A percentile compares a stretch with the other conserved stretches of the same genome.
Conservation (phyloP, 2,888 invertebrate species). For the Lordiphosa andalusiaca region DNA sequence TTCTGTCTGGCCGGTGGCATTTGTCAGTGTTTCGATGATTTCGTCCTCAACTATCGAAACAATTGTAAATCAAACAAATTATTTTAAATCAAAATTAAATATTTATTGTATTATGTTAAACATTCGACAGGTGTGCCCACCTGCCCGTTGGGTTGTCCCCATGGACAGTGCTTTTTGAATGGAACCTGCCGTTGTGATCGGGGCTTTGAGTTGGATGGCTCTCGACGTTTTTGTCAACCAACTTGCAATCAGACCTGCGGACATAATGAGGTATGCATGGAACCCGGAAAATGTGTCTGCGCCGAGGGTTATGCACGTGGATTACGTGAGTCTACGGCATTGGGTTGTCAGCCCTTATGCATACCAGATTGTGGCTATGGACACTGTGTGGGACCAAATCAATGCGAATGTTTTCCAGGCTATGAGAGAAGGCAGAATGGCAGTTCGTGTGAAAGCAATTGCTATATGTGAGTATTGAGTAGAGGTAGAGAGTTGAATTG, state of each 20-base stretch:
- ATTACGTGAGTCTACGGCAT: slow-evolving; percentile 33
- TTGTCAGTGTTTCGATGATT: slow-evolving; percentile 78
- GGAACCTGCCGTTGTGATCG: slow-evolving; percentile 75
- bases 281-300: slow-evolving; percentile 82
- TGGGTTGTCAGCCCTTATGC: slow-evolving; percentile 76
- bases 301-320: slow-evolving; percentile 68
- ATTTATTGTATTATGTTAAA: too few relatives aligned
- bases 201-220: slow-evolving; percentile 78
- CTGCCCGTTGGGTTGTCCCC: slow-evolving; percentile 75
- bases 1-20: slow-evolving; percentile 80
- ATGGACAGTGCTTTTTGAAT: slow-evolving; percentile 79
- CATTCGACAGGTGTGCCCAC: slow-evolving; percentile 48
- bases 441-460: slow-evolving; percentile 70
- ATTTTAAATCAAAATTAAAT: too few relatives aligned
- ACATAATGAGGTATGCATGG: slow-evolving; percentile 83
- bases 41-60: slow-evolving; percentile 74
- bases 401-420: slow-evolving; percentile 81
- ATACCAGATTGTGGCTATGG: slow-evolving; percentile 79
- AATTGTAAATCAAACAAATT: slow-evolving; percentile 37
- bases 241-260: slow-evolving; percentile 84
- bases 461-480: slow-evolving; percentile 67
- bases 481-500: too few relatives aligned
- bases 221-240: slow-evolving; percentile 80
- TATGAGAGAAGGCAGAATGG: slow-evolving; percentile 71
- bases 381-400: slow-evolving; percentile 80